phyloP scores from a whole-genome alignment of 2,113 vertebrate species.

The Malurus melanocephalus region DNA sequence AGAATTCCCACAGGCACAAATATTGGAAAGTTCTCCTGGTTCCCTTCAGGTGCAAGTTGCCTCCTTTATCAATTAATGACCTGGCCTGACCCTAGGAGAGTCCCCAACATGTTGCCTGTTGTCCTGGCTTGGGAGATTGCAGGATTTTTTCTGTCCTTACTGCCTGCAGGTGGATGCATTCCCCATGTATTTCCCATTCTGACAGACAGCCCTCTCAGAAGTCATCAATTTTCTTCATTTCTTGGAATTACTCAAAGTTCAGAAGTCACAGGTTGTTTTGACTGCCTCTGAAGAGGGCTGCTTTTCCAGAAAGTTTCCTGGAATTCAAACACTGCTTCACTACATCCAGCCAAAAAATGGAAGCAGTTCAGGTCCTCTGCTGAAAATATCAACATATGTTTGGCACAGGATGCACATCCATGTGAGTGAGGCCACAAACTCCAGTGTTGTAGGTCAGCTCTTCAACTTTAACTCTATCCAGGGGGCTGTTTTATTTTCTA shows the following conservation, averaged over 20 bases:
- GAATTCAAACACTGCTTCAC: background rate
- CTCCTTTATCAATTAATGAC: background rate
- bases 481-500: background rate
- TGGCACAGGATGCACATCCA: background rate
- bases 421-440: background rate
- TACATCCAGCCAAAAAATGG: background rate
- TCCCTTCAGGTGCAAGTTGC: background rate
- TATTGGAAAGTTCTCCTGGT: background rate
- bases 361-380: background rate
- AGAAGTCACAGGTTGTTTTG: background rate
- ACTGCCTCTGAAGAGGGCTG: background rate
- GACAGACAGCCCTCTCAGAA: background rate
- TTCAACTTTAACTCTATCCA: background rate
- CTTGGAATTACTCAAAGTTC: background rate
- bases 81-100: background rate
- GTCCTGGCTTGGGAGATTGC: background rate
- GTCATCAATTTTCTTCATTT: background rate
- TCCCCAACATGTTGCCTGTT: rapidly evolving
- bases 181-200: background rate
- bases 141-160: background rate
- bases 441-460: background rate
- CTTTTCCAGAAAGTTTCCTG: background rate
- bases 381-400: background rate
- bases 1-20: background rate
- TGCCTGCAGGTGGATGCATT: background rate